phyloP scores from a whole-genome alignment of 1,140 invertebrate species.

The Drosophila sucinea region DNA sequence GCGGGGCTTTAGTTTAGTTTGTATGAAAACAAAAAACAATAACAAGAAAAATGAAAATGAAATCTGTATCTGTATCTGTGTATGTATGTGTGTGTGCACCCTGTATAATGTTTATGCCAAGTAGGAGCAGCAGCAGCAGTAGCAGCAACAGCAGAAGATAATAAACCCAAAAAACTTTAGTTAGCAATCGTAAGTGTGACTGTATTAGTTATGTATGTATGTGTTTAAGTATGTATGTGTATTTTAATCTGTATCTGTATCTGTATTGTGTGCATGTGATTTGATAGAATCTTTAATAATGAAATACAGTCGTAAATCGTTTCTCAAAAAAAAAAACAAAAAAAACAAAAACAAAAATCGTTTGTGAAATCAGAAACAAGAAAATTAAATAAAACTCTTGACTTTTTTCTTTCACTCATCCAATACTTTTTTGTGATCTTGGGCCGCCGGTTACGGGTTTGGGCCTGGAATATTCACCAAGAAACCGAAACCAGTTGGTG shows the following conservation, averaged over 20 bases:
- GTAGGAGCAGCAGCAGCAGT: conserved; percentile 41
- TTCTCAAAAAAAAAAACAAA: conserved; percentile 17
- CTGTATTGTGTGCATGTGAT: conserved; percentile 31
- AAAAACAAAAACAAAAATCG: neutral
- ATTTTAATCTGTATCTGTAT: conserved; percentile 14
- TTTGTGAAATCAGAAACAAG: conserved; percentile 26
- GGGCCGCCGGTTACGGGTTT: conserved; percentile 26
- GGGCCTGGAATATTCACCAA: conserved; percentile 17
- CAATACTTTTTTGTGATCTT: conserved; percentile 37
- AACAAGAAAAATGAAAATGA: conserved; percentile 8
- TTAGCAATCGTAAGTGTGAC: conserved; percentile 54
- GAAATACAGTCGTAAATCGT: conserved; percentile 59
- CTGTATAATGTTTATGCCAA: conserved; percentile 74
- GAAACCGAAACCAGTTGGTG: conserved; percentile 50
- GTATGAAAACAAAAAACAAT: conserved; percentile 13
- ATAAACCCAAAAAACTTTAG: conserved; percentile 64
- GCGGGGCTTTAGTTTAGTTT: conserved; percentile 68
- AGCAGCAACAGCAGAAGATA: conserved; percentile 58
- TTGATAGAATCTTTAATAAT: conserved; percentile 53
- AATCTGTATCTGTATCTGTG: conserved; percentile 23
- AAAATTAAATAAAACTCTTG: conserved; percentile 45
- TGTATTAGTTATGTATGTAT: conserved; percentile 42
- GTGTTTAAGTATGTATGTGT: conserved; percentile 31
- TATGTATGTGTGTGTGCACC: conserved; percentile 16
- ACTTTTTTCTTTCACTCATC: conserved; percentile 37